Evolutionary conservation across 2,888 invertebrate species (phyloP), one percentile per base, ranked within the genome.

Genomic region (Pogonocherus hispidulus): DNA sequence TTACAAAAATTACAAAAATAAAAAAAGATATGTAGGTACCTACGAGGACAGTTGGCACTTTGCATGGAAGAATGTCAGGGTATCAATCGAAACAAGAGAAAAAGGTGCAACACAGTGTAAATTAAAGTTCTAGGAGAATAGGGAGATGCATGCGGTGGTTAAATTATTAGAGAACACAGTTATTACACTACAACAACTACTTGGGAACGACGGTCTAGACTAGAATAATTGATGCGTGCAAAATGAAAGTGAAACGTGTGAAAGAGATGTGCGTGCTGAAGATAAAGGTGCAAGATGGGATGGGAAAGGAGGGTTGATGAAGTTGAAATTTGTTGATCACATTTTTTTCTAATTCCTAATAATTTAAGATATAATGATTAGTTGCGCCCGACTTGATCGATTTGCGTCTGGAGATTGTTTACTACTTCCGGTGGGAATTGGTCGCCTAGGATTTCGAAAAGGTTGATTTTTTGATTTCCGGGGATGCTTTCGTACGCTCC

Each of bases 401-500:
- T 92, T 86, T 95, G 95, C 63, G 91, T 87, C 84, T 95, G 95
- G 70, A 95, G 89, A 86, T 95, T 95, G 88, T 92, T 94, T 84
- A 95, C 93, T 41, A 95, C 95, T 87, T 95, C 95, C 51, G 92
- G 91, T 6, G 95, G 95, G 70, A 95, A 92, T 84, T 94, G 93
- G 83, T 93, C 94, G 6, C 94, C 94, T 66, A 95, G 88, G 79
- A 95, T 93, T 84, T 94, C 93, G 83, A 90, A 92, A n/a, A 95
- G 88, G 85, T 94, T 92, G 85, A 95, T 93, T 81, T 91, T 90
- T 86, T 95, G 94, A 86, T 94, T 91, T 71, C 92, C 94, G 80
- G 95, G 95, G 80, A 95, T 95, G 74, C 93, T 92, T 86, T 95
- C 94, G 85, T 94, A 94, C 3, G 94, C 94, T 2, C 93, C 94